phyloP scores from a whole-genome alignment of 2,113 vertebrate species.

The Coturnix japonica region DNA sequence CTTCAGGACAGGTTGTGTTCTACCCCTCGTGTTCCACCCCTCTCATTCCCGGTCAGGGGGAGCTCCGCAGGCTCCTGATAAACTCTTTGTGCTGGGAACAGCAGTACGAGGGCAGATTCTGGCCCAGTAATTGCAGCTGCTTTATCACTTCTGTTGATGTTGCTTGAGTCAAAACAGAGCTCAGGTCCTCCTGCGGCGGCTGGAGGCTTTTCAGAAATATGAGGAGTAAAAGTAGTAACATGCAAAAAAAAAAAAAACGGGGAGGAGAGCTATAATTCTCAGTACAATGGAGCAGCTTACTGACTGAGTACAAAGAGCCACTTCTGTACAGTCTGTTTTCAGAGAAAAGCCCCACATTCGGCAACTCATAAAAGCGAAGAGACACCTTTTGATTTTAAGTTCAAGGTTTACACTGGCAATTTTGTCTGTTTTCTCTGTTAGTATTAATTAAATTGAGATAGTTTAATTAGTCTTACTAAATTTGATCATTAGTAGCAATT shows the following conservation, averaged over 20 bases:
- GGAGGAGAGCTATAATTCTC: not conserved
- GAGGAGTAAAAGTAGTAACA: not conserved
- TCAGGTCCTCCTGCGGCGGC: not conserved
- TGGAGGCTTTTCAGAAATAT: not conserved
- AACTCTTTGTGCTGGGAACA: not conserved
- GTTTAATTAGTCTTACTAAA: slow-evolving; percentile 77
- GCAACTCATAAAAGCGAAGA: slow-evolving; percentile 31
- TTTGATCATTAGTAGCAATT: slow-evolving; percentile 78
- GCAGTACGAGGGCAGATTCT: not conserved
- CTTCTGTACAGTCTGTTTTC: slow-evolving; percentile 30
- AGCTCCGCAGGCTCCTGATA: not conserved
- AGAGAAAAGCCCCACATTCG: slow-evolving; percentile 23
- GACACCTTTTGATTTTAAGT: slow-evolving; percentile 76
- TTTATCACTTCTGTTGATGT: not conserved
- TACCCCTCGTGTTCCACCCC: rapidly evolving
- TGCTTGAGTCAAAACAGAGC: not conserved
- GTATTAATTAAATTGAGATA: slow-evolving; percentile 77
- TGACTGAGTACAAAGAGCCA: slow-evolving; percentile 37
- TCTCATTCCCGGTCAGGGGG: not conserved
- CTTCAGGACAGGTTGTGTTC: not conserved
- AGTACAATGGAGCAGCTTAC: slow-evolving; percentile 10
- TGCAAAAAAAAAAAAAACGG: not conserved
- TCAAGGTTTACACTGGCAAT: slow-evolving; percentile 78
- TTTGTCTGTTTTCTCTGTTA: slow-evolving; percentile 75
- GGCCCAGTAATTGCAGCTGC: not conserved